Conservation (phyloP, 2,888 invertebrate species). For the Temnothorax unifasciatus region DNA sequence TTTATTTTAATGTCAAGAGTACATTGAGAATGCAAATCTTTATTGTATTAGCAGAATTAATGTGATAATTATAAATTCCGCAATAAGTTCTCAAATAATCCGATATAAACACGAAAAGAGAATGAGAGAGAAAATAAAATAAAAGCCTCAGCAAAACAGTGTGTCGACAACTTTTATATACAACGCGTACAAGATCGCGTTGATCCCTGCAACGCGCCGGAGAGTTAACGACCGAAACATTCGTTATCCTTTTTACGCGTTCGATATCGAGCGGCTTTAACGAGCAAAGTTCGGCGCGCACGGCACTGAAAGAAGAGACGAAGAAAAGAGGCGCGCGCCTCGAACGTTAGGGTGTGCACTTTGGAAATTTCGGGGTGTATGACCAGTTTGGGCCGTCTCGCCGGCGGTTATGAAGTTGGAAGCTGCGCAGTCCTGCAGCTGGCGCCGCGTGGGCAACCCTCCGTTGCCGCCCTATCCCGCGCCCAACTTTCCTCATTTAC, state of each 20-base stretch:
- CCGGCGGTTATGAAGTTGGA: constrained; percentile 82
- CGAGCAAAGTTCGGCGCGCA: constrained; percentile 65
- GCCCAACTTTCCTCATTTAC: constrained; percentile 85
- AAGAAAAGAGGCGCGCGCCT: constrained; percentile 51
- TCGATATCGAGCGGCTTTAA: constrained; percentile 70
- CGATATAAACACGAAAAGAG: background rate
- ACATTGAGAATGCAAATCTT: background rate
- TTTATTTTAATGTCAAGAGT: background rate
- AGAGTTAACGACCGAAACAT: constrained; percentile 40
- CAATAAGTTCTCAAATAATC: background rate
- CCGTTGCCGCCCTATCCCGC: constrained; percentile 63
- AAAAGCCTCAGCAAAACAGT: background rate
- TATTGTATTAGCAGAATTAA: background rate
- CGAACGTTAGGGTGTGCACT: constrained; percentile 57
- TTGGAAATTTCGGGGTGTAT: constrained; percentile 78
- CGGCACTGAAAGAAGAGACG: constrained; percentile 49
- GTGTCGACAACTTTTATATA: background rate
- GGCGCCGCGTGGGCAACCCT: constrained; percentile 81
- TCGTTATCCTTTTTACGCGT: constrained; percentile 67
- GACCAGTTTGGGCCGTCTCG: constrained; percentile 76
- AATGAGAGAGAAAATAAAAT: background rate
- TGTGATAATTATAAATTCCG: background rate
- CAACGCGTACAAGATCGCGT: background rate
- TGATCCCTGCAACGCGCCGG: background rate
- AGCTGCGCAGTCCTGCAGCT: constrained; percentile 80